A percentile compares a stretch with the other conserved stretches of the same genome.
Evolutionary conservation across 2,113 vertebrate species (phyloP).

Genomic region (Chionis minor): DNA sequence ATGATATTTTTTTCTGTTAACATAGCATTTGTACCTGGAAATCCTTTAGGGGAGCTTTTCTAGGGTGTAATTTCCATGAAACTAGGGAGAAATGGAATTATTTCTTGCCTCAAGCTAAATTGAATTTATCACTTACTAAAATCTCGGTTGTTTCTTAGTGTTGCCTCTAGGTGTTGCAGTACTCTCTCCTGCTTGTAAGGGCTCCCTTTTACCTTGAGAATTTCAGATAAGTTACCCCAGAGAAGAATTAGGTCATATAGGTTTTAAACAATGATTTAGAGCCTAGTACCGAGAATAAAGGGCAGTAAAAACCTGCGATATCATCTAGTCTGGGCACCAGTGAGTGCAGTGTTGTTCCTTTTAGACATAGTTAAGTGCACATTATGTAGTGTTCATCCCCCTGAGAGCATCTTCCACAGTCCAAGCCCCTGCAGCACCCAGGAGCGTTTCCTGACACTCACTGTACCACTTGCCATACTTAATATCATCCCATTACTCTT

Average conservation of each 20-base stretch:
- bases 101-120: slow-evolving; percentile 13
- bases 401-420: background rate
- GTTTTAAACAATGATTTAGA: slow-evolving; percentile 20
- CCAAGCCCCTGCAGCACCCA: background rate
- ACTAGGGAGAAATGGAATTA: background rate
- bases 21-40: background rate
- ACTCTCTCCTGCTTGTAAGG: background rate
- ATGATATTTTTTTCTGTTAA: background rate
- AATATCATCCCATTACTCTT: slow-evolving; percentile 27
- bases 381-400: background rate
- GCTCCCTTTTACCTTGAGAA: slow-evolving; percentile 21
- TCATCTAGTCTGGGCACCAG: background rate
- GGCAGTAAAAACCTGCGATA: background rate
- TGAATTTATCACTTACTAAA: slow-evolving; percentile 14
- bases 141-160: background rate
- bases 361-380: background rate
- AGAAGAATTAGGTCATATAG: background rate
- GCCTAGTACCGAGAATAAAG: background rate
- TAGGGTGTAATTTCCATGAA: slow-evolving; percentile 11
- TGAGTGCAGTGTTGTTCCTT: background rate
- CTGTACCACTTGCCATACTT: background rate
- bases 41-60: background rate
- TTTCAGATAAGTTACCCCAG: background rate
- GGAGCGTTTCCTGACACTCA: background rate
- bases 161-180: background rate